Evolutionary conservation across 2,113 vertebrate genomes (phyloP), one percentile per base, ranked within the genome.

Genomic region (Megaceryle maxima): DNA sequence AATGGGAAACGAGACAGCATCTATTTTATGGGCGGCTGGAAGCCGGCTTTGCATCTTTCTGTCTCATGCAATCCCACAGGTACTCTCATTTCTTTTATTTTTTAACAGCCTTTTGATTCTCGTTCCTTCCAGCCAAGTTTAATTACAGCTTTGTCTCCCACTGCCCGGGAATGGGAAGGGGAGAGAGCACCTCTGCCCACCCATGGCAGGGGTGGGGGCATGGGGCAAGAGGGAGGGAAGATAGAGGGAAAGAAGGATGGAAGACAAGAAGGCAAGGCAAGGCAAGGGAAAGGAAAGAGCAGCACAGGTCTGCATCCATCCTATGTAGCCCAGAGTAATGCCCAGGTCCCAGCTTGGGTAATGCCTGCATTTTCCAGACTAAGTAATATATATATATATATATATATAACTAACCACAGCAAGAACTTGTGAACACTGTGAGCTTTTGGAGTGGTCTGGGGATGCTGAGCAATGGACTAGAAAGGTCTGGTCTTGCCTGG

Each of bases 91-190:
- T 74, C 93, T 89, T 94, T 90, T 82, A 88, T 90, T 81, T 89
- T 84, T 91, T 86, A 97, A 90, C 85, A 88, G 80, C 72, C 83
- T 93, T 96, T 95, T 93, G 94, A 95, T 97, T 96, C 91, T 70
- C 21, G 31, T 92, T 92, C 85, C 76, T 96, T 81, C 35, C 70
- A 95, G 88, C 83, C 85, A 92, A 83, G 78, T 95, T 94, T 94
- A 97, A 97, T 96, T 91, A 95, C 7, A 16, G 56, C 83, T 81
- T 91, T 9, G 0, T 44, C 55, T 97, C 48, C 72, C 0, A 6
- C 77, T 89, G 83, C 80, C 83, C 10, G 2, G 37, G 87, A 84
- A 89, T 53, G 67, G 75, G 35, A 87, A 72, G 59, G 46, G 28
- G 43, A 88, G 55, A 90, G 51, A 25, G 55, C 51, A 70, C 21